Base-by-base conservation (phyloP, 2,113 vertebrate genomes). In the Ictalurus punctatus region DNA sequence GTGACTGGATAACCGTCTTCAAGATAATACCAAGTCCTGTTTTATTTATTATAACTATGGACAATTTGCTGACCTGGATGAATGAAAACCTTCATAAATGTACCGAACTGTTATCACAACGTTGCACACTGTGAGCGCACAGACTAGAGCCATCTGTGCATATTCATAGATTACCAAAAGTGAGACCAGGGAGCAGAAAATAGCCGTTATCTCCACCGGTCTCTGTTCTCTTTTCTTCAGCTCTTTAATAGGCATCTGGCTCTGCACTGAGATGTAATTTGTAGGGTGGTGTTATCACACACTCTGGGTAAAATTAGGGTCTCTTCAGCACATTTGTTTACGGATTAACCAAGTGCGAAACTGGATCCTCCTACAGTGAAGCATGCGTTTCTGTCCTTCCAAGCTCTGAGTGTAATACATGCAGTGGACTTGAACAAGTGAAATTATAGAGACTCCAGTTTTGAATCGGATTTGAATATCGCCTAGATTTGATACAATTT, bases 381-480 rank as follows among this genome's bases (percentile, higher is more conserved):
- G 23, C 21, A 84, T 48, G 10, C 54, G 14, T 84, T 63, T 40
- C 23, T 40, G 82, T 14, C 21, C 5, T 65, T 84, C 59, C 21
- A 67, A 67, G 23, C 34, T 61, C 56, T 12, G 21, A 25, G 58
- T 83, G 9, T 12, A 84, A 65, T 23, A 27, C 19, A 65, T 4
- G 10, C 16, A 30, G 48, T 80, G 27, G 44, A 81, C 54, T 82
- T 44, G 82, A 27, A 71, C 0, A 56, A 9, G 19, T 69, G 10
- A 81, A 37, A 61, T 37, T 21, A 48, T 10, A 19, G 54, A 9
- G 21, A 9, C 7, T 21, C 10, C 34, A 59, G 34, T 54, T 79
- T 79, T 79, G 37, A n/a, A 48, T 78, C 13, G 78, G 71, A 86
- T 82, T 59, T 83, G 52, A 59, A 82, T 40, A 61, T 34, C 40